A percentile compares a stretch with the other conserved stretches of the same genome.
phyloP scores from a whole-genome alignment of 2,888 invertebrate genomes.

The Ichneumoninae sp. region DNA sequence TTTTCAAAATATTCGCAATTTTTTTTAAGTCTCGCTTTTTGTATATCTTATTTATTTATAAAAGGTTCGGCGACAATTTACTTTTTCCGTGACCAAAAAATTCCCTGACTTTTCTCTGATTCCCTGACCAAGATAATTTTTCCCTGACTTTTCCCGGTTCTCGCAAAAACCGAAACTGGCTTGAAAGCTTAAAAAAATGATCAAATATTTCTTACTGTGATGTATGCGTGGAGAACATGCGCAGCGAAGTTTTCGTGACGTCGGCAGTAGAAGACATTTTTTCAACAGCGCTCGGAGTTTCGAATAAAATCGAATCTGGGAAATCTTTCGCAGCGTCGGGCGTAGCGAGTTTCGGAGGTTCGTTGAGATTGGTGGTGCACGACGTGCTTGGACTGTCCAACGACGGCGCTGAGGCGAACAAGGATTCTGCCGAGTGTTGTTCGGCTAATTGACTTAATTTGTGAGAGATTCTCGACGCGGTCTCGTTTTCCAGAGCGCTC shows the following conservation, averaged over 20 bases:
- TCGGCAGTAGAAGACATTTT: constrained; percentile 20
- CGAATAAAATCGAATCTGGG: constrained; percentile 16
- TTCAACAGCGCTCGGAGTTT: constrained; percentile 13
- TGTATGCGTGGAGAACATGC: constrained; percentile 65
- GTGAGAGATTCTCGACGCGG: constrained; percentile 52
- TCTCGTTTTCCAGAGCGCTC: constrained; percentile 67
- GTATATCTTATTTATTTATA: too few species aligned
- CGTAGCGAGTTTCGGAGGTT: constrained; percentile 40
- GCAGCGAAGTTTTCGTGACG: constrained; percentile 47
- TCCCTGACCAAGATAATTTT: too few species aligned
- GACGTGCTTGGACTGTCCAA: constrained; percentile 23
- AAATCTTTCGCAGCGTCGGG: constrained; percentile 47
- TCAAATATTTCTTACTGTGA: constrained; percentile 69
- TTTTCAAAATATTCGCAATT: too few species aligned
- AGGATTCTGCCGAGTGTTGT: constrained; percentile 20
- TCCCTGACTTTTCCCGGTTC: too few species aligned
- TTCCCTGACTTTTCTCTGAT: too few species aligned
- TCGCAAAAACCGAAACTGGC: not conserved
- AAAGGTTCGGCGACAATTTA: too few species aligned
- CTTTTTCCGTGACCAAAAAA: too few species aligned
- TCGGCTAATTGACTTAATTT: constrained; percentile 46
- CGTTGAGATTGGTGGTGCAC: not conserved
- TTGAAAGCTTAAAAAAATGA: constrained; percentile 4
- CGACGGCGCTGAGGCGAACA: constrained; percentile 5
- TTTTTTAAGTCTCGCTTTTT: too few species aligned